phyloP scores from a whole-genome alignment of 2,113 vertebrate genomes.

The Antechinus stuartii region DNA sequence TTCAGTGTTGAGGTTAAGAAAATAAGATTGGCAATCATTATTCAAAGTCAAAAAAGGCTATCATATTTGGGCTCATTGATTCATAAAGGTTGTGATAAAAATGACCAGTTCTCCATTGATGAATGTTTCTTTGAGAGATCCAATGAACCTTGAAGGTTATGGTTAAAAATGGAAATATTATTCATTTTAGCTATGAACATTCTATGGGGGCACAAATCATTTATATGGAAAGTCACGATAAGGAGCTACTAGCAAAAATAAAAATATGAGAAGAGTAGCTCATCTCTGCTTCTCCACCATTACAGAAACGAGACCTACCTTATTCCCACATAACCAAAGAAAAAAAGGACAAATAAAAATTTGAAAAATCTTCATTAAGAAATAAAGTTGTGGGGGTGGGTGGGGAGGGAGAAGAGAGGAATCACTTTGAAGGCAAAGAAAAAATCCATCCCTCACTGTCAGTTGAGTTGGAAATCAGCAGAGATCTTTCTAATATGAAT shows the following conservation, averaged over 20 bases:
- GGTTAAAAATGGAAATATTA: conserved; percentile 6
- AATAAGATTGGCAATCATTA: background rate
- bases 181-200: conserved; percentile 8
- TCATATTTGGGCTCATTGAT: background rate
- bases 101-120: background rate
- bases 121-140: background rate
- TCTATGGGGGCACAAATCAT: background rate
- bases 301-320: background rate
- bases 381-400: background rate
- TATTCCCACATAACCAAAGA: background rate
- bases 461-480: conserved; percentile 4
- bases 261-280: background rate
- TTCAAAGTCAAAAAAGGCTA: background rate
- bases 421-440: background rate
- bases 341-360: background rate
- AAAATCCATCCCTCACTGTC: background rate
- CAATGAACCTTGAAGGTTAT: background rate
- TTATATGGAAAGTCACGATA: background rate
- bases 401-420: background rate
- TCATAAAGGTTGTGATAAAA: conserved; percentile 31
- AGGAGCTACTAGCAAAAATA: background rate
- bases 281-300: background rate
- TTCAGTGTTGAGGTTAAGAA: background rate
- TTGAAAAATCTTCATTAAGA: conserved; percentile 10
- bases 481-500: background rate